Evolutionary conservation across 1,140 invertebrate species (phyloP), one percentile per base, ranked within the genome.

Genomic region (Teleogryllus occipitalis): DNA sequence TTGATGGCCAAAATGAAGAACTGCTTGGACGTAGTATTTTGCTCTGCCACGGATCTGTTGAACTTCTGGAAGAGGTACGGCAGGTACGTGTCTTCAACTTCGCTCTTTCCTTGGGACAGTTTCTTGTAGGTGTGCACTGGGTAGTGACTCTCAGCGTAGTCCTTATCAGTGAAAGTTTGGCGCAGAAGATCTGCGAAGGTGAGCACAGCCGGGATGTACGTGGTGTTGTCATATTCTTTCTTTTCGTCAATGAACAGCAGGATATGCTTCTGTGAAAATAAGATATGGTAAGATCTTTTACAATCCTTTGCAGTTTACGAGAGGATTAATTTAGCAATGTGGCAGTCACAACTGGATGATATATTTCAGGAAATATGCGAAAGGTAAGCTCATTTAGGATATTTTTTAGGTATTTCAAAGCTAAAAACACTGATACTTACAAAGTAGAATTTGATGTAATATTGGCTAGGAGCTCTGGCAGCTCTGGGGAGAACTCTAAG

Each of bases 1-100:
- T 92, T 91, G 77, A 93, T 86, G 76, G 92, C 91, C 46, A 87
- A 84, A 72, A 90, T 90, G 84, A 88, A 90, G 0, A 89, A 85
- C 80, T 90, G 89, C 47, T 90, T 88, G 84, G 89, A 89, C 27
- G 84, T 82, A 80, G 85, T 88, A 78, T 93, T 87, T 7, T 83
- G 82, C 8, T 87, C 72, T 21, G 87, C 75, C 10, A 91, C 84
- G 18, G 91, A 88, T 73, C 87, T 73, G 54, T 88, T 83, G 27
- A 94, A 82, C 80, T 89, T 82, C 54, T 87, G 78, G 0, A 83
- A 83, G 7, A 93, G 83, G 81, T 89, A 88, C 3, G 90, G 90
- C n/a, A 93, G 87, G 78, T 91, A 89, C 78, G 89, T 84, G 5
- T 89, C 81, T 6, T 84, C 79, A 4, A 92, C 85, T 47, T 88